A percentile compares a stretch with the other conserved stretches of the same genome.
Conservation (phyloP, 2,113 vertebrate species). For the Spheniscus mendiculus region DNA sequence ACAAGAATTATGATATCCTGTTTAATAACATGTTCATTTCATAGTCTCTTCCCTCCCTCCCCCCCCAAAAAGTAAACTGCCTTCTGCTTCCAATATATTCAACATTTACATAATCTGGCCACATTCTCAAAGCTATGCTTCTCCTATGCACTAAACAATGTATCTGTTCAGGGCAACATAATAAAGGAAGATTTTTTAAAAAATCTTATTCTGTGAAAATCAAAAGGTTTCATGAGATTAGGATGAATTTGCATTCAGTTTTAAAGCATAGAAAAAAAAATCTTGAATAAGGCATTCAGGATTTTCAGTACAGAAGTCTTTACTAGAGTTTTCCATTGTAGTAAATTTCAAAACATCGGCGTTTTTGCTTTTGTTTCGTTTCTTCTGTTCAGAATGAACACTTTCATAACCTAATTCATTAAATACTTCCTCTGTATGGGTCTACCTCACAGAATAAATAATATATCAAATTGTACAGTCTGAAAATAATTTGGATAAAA, state of each 20-base stretch:
- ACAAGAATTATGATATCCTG: background rate
- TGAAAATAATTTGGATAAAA: background rate
- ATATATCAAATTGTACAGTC: background rate
- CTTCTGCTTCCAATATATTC: background rate
- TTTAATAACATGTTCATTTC: background rate
- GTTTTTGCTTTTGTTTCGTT: background rate
- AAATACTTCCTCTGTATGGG: background rate
- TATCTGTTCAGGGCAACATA: background rate
- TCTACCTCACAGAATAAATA: background rate
- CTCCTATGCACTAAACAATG: background rate
- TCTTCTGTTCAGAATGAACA: background rate
- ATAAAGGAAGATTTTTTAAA: background rate
- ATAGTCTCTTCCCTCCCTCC: background rate
- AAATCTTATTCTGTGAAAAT: background rate
- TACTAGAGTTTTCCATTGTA: background rate
- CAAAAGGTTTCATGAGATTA: background rate
- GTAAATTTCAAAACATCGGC: background rate
- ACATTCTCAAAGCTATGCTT: background rate
- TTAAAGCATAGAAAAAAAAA: background rate
- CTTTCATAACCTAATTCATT: background rate
- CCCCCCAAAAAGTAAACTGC: background rate
- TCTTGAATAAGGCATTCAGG: background rate
- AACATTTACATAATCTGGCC: background rate
- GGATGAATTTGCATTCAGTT: background rate
- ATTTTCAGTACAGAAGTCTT: background rate